Evolutionary conservation across 2,113 vertebrate genomes (phyloP), one percentile per base, ranked within the genome.

Genomic region (Lucifuga dentata): DNA sequence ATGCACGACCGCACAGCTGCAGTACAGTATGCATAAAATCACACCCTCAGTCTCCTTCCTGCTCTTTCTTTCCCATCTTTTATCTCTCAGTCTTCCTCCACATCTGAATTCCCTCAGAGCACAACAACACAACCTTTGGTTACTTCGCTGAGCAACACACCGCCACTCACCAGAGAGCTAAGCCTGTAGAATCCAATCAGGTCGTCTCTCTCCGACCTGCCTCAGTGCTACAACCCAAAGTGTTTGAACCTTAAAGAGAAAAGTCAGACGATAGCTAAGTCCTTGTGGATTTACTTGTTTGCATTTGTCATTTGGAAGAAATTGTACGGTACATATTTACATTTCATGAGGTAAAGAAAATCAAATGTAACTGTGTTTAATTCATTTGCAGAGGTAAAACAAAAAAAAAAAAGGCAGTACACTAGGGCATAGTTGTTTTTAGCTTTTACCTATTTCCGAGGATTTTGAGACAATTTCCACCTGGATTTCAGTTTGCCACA

Each of bases 181-280:
- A 73, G 70, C 60, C 49, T 45, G 53, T 5, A 23, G 58, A 74
- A 75, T 65, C 60, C 53, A 63, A 50, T 70, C 75, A 23, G 57
- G n/a, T 23, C 36, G 1, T 51, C 17, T 52, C 17, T 52, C 11
- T 39, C 26, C 6, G 11, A 61, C 26, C 48, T 24, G 16, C 55
- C 44, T 51, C 60, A 43, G 15, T n/a, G 10, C 16, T 6, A 12
- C 32, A 32, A 53, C 32, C 0, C 58, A 29, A 29, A 74, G 16
- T 33, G 43, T 51, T 43, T 24, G 32, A 69, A n/a, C 41, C 50
- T 38, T 15, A 59, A 40, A 41, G 50, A 46, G n/a, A 21, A 49
- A 41, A 57, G 11, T 7, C 11, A 52, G 53, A 44, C 1, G 44
- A 20, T 6, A 23, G 5, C 15, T 24, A 5, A 17, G 2, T 35